These are phyloP conservation scores for Drosophila ogumai DNA, from an alignment of 1,140 invertebrate species.

Conservation along the genomic window DNA sequence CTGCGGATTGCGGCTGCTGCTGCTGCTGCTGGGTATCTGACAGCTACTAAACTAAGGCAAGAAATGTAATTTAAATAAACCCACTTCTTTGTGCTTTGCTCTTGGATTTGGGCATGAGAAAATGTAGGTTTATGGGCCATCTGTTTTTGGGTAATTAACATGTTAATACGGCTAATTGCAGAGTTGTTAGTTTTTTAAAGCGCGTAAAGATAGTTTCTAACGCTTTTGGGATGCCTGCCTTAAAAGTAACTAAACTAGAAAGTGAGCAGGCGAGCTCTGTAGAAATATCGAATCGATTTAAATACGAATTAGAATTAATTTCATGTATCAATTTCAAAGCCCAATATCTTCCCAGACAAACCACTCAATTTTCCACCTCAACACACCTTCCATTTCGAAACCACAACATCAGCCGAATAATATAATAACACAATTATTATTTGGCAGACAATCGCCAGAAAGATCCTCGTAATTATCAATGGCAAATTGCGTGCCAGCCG, in stretches of 20 bases:
- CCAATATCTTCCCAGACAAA: slow-evolving; percentile 29
- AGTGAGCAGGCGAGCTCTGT: slow-evolving; percentile 8
- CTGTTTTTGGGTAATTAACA: slow-evolving; percentile 62
- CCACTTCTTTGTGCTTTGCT: slow-evolving; percentile 35
- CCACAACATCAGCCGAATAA: slow-evolving; percentile 51
- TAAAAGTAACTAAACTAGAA: slow-evolving; percentile 17
- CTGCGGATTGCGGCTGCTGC: slow-evolving; percentile 13
- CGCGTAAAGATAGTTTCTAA: slow-evolving; percentile 1
- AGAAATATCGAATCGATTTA: not conserved
- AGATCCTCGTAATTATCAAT: slow-evolving; percentile 64
- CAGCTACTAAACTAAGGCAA: slow-evolving; percentile 20
- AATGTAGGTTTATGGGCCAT: slow-evolving; percentile 74
- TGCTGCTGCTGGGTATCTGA: slow-evolving; percentile 13
- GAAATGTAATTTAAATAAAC: slow-evolving; percentile 68
- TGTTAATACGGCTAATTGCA: slow-evolving; percentile 70
- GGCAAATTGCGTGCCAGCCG: slow-evolving; percentile 58
- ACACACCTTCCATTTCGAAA: slow-evolving; percentile 54
- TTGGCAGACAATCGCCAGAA: slow-evolving; percentile 38
- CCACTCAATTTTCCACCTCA: slow-evolving; percentile 53
- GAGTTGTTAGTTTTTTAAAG: slow-evolving; percentile 24
- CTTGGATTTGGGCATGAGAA: slow-evolving; percentile 53
- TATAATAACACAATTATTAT: slow-evolving; percentile 54
- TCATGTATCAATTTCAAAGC: slow-evolving; percentile 10
- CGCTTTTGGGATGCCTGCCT: slow-evolving; percentile 18
- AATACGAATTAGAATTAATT: not conserved